Evolutionary conservation across 2,113 vertebrate species (phyloP), one percentile per base, ranked within the genome.

Genomic region (Delphinus delphis): DNA sequence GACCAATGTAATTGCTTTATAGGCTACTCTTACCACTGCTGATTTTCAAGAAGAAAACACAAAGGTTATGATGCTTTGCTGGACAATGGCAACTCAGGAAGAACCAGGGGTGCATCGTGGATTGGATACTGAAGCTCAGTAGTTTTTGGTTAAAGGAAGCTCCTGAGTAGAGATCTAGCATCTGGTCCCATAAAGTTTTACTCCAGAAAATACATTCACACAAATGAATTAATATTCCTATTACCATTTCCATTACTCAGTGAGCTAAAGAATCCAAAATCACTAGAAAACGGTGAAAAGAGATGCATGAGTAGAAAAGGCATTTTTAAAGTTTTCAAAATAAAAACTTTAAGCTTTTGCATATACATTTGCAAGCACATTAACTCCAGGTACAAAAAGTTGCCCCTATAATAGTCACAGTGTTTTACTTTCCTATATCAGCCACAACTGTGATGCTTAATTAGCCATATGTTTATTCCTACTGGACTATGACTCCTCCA

Each of bases 121-220:
- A 65, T 60, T 80, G 86, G 31, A 70, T 50, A 76, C 5, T 33
- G 41, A 96, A 53, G 41, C 8, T 90, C 10, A 26, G 9, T 70
- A 33, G 7, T 38, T 82, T 83, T 31, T 41, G 33, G 20, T 88
- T 63, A n/a, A 9, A 73, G 33, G 25, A 70, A 81, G 23, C 21
- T 44, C 28, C 31, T 31, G 76, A 73, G 25, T 65, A 6, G 38
- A 65, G n/a, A 77, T 4, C 26, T 38, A 71, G 20, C 15, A 82
- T 17, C 44, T 70, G 60, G 23, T 65, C 17, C 15, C 13, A 31
- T 21, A 26, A 94, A 73, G 26, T 70, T 86, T 74, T 87, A 82
- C 17, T 82, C 33, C n/a, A 83, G 53, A 95, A 95, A 88, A 84
- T 88, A 47, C 26, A 90, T 79, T 88, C 33, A 79, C 67, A 85